These are phyloP conservation scores for Apolygus lucorum DNA, from an alignment of 1,140 invertebrate genomes.

Conservation along the genomic window DNA sequence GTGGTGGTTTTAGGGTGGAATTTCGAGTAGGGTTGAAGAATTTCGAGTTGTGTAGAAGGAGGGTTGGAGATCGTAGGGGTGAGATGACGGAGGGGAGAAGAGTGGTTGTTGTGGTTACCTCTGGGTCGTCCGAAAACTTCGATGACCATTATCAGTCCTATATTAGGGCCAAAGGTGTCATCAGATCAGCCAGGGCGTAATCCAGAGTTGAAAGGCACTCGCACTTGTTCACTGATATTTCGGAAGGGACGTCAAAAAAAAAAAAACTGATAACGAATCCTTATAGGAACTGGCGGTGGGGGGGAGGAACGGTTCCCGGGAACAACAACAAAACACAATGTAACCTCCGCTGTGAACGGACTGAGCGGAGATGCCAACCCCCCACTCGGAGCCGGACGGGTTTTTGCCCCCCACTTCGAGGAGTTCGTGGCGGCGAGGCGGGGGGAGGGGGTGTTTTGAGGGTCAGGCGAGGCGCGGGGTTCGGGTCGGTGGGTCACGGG, in stretches of 20 bases:
- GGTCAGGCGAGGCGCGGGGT: too few relatives aligned
- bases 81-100: too few relatives aligned
- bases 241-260: too few relatives aligned
- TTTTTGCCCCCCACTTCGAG: neutral
- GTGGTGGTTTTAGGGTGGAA: too few relatives aligned
- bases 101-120: neutral
- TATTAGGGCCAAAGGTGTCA: neutral
- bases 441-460: neutral
- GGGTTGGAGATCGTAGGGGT: too few relatives aligned
- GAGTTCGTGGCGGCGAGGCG: neutral
- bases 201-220: neutral
- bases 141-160: conserved; percentile 11
- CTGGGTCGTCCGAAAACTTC: conserved; percentile 12
- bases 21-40: too few relatives aligned
- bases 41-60: too few relatives aligned
- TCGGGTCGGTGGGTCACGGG: neutral
- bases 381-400: too few relatives aligned
- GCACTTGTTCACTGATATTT: neutral
- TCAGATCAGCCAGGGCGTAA: neutral
- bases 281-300: too few relatives aligned
- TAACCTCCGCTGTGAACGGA: neutral
- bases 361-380: neutral
- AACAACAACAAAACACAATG: neutral
- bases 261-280: neutral
- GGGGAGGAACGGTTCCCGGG: too few relatives aligned